Evolutionary conservation across 1,140 invertebrate species (phyloP).

Genomic region (Adelges cooleyi): DNA sequence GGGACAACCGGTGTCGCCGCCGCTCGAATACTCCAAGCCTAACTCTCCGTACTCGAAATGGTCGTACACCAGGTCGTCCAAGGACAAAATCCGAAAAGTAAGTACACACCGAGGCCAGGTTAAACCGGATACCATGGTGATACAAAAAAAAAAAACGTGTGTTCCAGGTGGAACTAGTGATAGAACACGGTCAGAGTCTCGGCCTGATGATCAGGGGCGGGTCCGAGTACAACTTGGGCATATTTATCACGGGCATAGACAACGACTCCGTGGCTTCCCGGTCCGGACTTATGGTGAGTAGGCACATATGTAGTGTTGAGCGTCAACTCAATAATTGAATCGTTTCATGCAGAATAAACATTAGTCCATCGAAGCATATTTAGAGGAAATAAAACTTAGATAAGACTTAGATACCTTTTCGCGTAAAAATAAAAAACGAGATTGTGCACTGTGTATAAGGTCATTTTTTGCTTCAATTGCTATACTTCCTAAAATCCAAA

Average conservation of each 20-base stretch:
- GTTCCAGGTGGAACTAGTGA: conserved; percentile 64
- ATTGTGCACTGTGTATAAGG: too few species aligned
- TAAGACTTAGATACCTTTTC: too few species aligned
- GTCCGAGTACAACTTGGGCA: conserved; percentile 83
- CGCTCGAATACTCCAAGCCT: conserved; percentile 46
- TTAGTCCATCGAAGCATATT: not conserved
- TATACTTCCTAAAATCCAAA: too few species aligned
- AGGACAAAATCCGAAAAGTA: conserved; percentile 39
- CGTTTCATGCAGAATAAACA: not conserved
- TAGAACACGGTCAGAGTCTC: conserved; percentile 77
- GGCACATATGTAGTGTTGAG: conserved; percentile 36
- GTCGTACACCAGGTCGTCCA: conserved; percentile 37
- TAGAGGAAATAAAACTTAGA: too few species aligned
- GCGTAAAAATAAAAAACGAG: too few species aligned
- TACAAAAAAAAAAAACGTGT: not conserved
- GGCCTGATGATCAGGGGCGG: conserved; percentile 90
- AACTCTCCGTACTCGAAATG: conserved; percentile 39
- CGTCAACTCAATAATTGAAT: not conserved
- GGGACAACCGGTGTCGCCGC: conserved; percentile 74
- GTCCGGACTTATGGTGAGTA: conserved; percentile 68
- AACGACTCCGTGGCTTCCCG: conserved; percentile 80
- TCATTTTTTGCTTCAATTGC: too few species aligned
- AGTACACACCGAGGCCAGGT: too few species aligned
- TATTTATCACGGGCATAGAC: conserved; percentile 90
- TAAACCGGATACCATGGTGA: too few species aligned